These are phyloP conservation scores for Corythornis vintsioides DNA, from an alignment of 2,113 vertebrate genomes.

Conservation along the genomic window DNA sequence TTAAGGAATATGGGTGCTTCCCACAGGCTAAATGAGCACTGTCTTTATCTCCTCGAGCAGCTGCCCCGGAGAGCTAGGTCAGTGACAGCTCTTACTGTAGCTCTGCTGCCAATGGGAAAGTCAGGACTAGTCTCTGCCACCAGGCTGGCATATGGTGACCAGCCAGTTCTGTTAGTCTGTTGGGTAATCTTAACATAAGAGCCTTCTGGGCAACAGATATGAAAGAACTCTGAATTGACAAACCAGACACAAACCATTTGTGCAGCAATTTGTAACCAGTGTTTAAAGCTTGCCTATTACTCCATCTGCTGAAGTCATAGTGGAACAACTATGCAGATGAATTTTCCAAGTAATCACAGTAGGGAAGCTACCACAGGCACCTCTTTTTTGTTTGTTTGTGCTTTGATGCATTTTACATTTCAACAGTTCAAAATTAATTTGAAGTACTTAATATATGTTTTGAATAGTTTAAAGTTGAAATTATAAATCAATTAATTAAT, in stretches of 20 bases:
- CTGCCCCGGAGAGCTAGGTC: neutral
- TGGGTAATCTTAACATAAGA: neutral
- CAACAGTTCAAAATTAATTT: neutral
- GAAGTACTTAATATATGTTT: neutral
- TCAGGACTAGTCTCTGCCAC: neutral
- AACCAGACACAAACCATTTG: neutral
- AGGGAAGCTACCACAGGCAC: neutral
- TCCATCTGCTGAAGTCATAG: conserved; percentile 9
- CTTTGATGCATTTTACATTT: neutral
- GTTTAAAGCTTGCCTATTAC: neutral
- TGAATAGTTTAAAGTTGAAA: neutral
- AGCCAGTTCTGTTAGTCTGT: neutral
- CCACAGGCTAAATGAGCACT: neutral
- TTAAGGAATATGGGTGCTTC: neutral
- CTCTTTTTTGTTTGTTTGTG: neutral
- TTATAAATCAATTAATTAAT: neutral
- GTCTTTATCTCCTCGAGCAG: neutral
- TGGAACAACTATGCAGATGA: neutral
- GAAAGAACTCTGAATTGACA: neutral
- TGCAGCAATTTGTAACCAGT: neutral
- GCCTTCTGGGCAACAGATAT: neutral
- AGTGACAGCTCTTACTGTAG: neutral
- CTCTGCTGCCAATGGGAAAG: fast-evolving
- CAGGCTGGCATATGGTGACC: fast-evolving
- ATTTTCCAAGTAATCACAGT: neutral